These are phyloP conservation scores for Pseudomugil tenellus DNA, from an alignment of 2,797 vertebrate species.

Conservation along the genomic window DNA sequence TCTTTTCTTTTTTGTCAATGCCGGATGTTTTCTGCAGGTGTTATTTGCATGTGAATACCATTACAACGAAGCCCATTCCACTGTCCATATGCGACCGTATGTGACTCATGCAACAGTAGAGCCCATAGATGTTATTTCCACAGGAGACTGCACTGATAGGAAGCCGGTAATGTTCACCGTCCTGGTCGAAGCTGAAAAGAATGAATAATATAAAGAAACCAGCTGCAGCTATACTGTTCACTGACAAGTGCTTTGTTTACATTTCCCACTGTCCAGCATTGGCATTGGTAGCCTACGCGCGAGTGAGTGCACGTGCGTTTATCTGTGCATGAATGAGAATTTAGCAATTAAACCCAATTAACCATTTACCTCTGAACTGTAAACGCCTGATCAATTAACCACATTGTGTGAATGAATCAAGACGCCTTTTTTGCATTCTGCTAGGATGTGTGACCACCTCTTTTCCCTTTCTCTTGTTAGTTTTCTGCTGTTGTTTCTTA, in stretches of 20 bases:
- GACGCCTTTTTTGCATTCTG: neutral
- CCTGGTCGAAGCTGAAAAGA: conserved; percentile 9
- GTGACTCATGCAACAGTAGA: conserved; percentile 35
- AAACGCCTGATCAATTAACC: conserved; percentile 45
- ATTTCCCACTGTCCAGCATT: conserved; percentile 19
- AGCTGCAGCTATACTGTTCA: conserved; percentile 4
- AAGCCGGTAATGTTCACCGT: conserved; percentile 3
- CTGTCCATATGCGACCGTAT: conserved; percentile 17
- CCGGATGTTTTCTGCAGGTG: conserved; percentile 10
- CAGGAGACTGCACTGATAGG: conserved; percentile 9
- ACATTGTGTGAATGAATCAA: conserved; percentile 25
- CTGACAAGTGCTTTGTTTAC: conserved; percentile 67
- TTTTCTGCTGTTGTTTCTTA: neutral
- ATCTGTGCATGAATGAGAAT: conserved; percentile 7
- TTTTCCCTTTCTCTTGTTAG: neutral
- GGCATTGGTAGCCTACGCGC: conserved; percentile 7
- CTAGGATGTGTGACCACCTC: neutral
- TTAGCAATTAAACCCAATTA: conserved; percentile 38
- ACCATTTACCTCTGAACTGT: conserved; percentile 16
- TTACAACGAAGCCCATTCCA: conserved; percentile 1
- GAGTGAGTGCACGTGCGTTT: neutral
- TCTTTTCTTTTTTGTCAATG: neutral
- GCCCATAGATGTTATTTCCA: conserved; percentile 12
- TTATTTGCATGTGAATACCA: conserved; percentile 28
- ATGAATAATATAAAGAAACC: neutral